Percentiles rank a stretch among this genome's conserved stretches.
phyloP scores from a whole-genome alignment of 92 coral and sea anemone genomes.

The Paragorgia papillata region DNA sequence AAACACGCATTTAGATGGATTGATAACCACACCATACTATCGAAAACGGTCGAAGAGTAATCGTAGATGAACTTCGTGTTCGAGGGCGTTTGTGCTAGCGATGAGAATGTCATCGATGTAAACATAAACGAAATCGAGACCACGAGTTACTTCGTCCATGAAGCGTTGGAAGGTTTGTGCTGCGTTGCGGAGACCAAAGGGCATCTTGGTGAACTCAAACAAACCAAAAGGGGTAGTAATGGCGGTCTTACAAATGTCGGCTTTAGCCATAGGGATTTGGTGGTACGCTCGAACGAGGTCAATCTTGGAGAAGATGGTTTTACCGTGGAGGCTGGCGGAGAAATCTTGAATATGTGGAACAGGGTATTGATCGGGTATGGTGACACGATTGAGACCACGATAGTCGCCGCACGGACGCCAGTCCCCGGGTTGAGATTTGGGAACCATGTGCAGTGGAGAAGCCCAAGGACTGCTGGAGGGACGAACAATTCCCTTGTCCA shows the following conservation, averaged over 20 bases:
- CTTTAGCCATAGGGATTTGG: slow-evolving; percentile 18
- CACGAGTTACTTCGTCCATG: slow-evolving; percentile 25
- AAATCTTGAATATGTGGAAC: slow-evolving; percentile 36
- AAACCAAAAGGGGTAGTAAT: slow-evolving; percentile 31
- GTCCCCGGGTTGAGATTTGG: slow-evolving; percentile 21
- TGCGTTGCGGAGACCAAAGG: slow-evolving; percentile 36
- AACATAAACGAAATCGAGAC: background rate
- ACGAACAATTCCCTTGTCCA: background rate
- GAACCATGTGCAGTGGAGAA: slow-evolving; percentile 23
- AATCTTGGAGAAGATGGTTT: slow-evolving; percentile 27
- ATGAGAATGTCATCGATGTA: slow-evolving; percentile 21
- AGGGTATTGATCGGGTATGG: slow-evolving; percentile 17
- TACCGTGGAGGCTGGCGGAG: slow-evolving; percentile 17
- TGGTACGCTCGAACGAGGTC: slow-evolving; percentile 6
- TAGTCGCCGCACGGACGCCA: slow-evolving; percentile 29
- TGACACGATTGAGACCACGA: slow-evolving; percentile 15
- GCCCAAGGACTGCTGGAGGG: slow-evolving; percentile 40
- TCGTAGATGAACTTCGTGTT: slow-evolving; percentile 29
- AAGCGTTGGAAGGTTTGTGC: slow-evolving; percentile 29
- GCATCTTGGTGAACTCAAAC: slow-evolving; percentile 31
- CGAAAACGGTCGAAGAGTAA: slow-evolving; percentile 9
- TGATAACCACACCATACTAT: slow-evolving; percentile 24
- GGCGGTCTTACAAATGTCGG: slow-evolving; percentile 30
- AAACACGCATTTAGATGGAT: slow-evolving; percentile 18
- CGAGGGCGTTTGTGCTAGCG: slow-evolving; percentile 11